Conservation (phyloP, 2,113 vertebrate genomes). For the Cacatua alba region DNA sequence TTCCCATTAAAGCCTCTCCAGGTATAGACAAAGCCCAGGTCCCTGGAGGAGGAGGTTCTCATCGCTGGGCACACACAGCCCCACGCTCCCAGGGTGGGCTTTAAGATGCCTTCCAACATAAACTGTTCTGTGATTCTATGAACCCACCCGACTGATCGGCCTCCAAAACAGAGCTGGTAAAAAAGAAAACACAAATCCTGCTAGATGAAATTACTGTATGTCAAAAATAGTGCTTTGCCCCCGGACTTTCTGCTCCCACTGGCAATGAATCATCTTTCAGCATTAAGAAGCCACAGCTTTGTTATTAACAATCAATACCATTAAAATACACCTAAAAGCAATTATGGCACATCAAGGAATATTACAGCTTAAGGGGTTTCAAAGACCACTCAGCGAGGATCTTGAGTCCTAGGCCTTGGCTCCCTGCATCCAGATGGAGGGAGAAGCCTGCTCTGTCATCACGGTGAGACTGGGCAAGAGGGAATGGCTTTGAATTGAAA, state of each 20-base stretch:
- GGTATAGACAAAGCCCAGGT: not conserved
- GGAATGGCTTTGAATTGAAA: not conserved
- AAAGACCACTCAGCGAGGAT: not conserved
- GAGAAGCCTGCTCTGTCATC: not conserved
- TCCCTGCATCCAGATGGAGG: not conserved
- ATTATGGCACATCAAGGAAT: not conserved
- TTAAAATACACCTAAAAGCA: conserved; percentile 40
- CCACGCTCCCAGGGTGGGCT: not conserved
- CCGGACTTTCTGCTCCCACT: conserved; percentile 63
- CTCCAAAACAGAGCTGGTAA: not conserved
- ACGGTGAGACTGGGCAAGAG: accelerated
- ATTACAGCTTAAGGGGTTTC: not conserved
- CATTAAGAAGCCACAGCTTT: conserved; percentile 57
- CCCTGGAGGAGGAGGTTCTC: not conserved
- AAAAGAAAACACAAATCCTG: not conserved
- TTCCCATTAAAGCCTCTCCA: not conserved
- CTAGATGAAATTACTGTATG: conserved; percentile 29
- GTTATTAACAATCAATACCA: conserved; percentile 50
- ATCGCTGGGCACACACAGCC: not conserved
- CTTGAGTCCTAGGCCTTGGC: not conserved
- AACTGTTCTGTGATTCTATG: not conserved
- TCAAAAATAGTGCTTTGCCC: conserved; percentile 56
- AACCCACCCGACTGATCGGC: not conserved
- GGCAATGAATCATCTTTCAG: conserved; percentile 55
- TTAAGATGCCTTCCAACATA: not conserved